Evolutionary conservation across 2,113 vertebrate genomes (phyloP).

Genomic region (Oreochromis spilurus): DNA sequence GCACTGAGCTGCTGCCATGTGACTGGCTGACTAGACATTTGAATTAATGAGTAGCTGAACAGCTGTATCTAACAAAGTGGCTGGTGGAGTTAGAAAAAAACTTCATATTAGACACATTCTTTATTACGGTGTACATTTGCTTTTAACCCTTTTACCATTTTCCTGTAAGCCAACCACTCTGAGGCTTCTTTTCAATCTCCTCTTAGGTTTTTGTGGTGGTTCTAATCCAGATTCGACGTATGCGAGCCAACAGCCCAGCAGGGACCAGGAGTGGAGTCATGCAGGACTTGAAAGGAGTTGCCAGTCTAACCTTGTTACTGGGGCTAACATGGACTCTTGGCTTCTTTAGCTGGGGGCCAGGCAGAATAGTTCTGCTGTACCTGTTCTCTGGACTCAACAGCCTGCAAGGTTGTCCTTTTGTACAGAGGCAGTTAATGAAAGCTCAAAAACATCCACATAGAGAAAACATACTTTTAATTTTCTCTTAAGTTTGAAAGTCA

Average conservation of each 20-base stretch:
- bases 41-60: background rate
- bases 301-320: conserved; percentile 82
- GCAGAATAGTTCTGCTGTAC: conserved; percentile 79
- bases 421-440: background rate
- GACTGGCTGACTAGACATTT: no score
- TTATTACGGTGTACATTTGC: background rate
- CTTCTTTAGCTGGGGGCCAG: conserved; percentile 81
- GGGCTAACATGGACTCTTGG: conserved; percentile 85
- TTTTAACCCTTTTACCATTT: background rate
- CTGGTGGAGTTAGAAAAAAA: no score
- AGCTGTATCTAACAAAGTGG: background rate
- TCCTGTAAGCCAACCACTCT: background rate
- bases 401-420: conserved; percentile 77
- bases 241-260: conserved; percentile 72
- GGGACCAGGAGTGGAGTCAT: conserved; percentile 62
- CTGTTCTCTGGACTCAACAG: conserved; percentile 85
- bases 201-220: conserved; percentile 80
- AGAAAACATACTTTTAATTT: background rate
- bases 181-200: background rate
- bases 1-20: no score
- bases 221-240: conserved; percentile 77
- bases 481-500: background rate
- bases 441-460: background rate
- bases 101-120: background rate
- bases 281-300: conserved; percentile 78